A percentile compares a stretch with the other conserved stretches of the same genome.
phyloP scores from a whole-genome alignment of 1,140 invertebrate species.

The Drosophila pandora region DNA sequence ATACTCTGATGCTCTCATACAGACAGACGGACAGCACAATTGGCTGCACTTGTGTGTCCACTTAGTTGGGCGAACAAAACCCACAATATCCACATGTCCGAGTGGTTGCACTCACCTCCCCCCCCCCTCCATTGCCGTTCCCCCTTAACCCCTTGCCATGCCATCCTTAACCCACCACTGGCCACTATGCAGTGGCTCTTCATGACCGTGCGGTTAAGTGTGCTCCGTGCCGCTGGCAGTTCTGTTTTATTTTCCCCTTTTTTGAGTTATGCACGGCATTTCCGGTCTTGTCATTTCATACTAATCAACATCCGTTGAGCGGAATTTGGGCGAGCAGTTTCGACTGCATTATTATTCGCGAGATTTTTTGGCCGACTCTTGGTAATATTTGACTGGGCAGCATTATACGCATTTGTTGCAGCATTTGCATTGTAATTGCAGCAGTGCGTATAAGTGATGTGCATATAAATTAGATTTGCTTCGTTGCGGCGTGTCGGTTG shows the following conservation, averaged over 20 bases:
- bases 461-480: constrained; percentile 79
- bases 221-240: constrained; percentile 24
- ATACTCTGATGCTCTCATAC: background rate
- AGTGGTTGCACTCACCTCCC: constrained; percentile 18
- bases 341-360: constrained; percentile 42
- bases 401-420: constrained; percentile 59
- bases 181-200: constrained; percentile 15
- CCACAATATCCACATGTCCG: constrained; percentile 50
- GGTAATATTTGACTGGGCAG: constrained; percentile 45
- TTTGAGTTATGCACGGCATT: constrained; percentile 49
- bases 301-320: constrained; percentile 73
- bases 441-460: constrained; percentile 72
- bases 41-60: constrained; percentile 64
- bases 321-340: constrained; percentile 39
- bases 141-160: background rate
- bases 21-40: constrained; percentile 53
- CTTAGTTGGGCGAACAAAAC: constrained; percentile 46
- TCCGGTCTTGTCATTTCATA: constrained; percentile 74
- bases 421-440: constrained; percentile 68
- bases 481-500: constrained; percentile 21
- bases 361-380: constrained; percentile 5
- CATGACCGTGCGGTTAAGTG: constrained; percentile 47
- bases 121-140: background rate
- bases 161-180: constrained; percentile 1
- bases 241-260: constrained; percentile 18